Evolutionary conservation across 2,113 vertebrate genomes (phyloP).

Genomic region (Montifringilla adamsi): DNA sequence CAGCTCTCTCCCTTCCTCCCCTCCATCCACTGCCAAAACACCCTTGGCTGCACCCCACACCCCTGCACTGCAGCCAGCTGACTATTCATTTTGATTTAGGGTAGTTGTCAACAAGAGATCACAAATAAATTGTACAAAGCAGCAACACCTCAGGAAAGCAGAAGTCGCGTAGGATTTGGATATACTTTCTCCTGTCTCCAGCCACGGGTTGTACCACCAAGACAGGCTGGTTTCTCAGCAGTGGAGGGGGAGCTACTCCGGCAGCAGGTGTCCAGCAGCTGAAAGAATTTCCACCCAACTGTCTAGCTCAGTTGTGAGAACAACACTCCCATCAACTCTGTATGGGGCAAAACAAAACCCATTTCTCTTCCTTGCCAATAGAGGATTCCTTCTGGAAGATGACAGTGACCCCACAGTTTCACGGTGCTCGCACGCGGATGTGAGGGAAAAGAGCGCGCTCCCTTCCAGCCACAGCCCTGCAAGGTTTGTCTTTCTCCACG

Average conservation of each 20-base stretch:
- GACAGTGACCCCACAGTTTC: background rate
- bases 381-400: background rate
- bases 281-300: background rate
- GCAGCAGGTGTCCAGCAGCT: background rate
- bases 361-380: background rate
- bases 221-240: background rate
- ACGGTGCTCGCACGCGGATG: rapidly evolving
- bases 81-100: background rate
- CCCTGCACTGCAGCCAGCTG: background rate
- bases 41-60: background rate
- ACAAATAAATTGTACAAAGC: background rate
- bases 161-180: background rate
- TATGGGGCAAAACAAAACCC: background rate
- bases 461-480: background rate
- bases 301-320: background rate
- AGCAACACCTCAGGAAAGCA: background rate
- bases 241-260: background rate
- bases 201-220: background rate
- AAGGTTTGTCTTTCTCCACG: background rate
- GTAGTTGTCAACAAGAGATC: background rate
- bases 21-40: background rate
- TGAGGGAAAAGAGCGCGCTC: rapidly evolving
- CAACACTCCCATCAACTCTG: background rate
- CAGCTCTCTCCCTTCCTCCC: background rate
- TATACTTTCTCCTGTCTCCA: background rate